Percentiles rank a stretch among this genome's conserved stretches.
Evolutionary conservation across 2,888 invertebrate genomes (phyloP).

Genomic region (Monochamus alternatus): DNA sequence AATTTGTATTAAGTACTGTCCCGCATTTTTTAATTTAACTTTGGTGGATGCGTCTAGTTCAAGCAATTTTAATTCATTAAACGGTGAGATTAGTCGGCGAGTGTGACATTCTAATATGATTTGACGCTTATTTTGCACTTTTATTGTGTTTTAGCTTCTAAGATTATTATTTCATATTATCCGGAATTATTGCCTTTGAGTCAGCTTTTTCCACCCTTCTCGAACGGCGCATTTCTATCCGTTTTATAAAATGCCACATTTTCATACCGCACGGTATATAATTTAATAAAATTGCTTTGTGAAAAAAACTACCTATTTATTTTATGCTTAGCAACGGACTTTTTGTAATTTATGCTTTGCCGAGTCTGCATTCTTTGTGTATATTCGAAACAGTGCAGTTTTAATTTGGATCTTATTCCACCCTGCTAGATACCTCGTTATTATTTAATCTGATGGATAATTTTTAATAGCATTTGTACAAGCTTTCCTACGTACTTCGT

Average conservation of each 20-base stretch:
- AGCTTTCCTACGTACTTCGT: neutral
- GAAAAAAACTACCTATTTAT: slow-evolving; percentile 33
- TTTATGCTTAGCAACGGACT: slow-evolving; percentile 14
- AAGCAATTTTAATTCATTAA: slow-evolving; percentile 20
- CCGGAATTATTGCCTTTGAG: slow-evolving; percentile 48
- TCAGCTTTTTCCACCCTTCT: slow-evolving; percentile 51
- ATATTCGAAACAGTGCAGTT: neutral
- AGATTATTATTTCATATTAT: slow-evolving; percentile 53
- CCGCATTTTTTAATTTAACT: too few relatives aligned
- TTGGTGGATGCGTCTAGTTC: too few relatives aligned
- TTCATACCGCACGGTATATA: slow-evolving; percentile 36
- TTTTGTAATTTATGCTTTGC: slow-evolving; percentile 8
- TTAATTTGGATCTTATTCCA: neutral
- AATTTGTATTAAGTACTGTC: too few relatives aligned
- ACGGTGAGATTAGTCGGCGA: neutral
- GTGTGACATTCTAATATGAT: slow-evolving; percentile 5
- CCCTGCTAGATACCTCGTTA: neutral
- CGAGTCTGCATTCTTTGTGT: slow-evolving; percentile 1
- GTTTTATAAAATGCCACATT: slow-evolving; percentile 35
- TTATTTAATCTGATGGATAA: neutral
- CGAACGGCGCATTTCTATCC: slow-evolving; percentile 5
- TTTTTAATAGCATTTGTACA: neutral
- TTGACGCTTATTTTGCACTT: slow-evolving; percentile 48
- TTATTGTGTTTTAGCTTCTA: slow-evolving; percentile 46
- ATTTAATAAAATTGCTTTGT: slow-evolving; percentile 40